Conservation (phyloP, 2,797 vertebrate species). For the Morelia viridis region DNA sequence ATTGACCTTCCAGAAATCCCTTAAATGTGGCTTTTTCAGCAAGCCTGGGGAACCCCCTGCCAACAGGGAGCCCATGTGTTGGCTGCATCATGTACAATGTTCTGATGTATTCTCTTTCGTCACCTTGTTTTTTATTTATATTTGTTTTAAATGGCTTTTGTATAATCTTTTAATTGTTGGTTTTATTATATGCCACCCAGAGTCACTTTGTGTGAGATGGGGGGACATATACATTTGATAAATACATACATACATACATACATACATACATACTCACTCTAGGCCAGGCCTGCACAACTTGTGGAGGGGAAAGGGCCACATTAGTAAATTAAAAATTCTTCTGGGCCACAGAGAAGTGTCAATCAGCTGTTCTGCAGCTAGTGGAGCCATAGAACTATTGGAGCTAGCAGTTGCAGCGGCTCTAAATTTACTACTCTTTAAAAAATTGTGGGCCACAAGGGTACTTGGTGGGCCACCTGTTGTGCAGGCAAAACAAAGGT, state of each 20-base stretch:
- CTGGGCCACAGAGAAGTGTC: neutral
- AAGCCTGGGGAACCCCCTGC: neutral
- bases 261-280: neutral
- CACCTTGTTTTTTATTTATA: neutral
- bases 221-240: neutral
- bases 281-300: neutral
- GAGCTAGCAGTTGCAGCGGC: neutral
- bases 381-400: neutral
- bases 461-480: neutral
- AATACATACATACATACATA: too few relatives aligned
- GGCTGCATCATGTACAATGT: neutral
- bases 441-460: neutral
- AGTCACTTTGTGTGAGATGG: neutral
- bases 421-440: neutral
- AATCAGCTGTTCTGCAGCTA: neutral
- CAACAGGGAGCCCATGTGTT: neutral
- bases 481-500: neutral
- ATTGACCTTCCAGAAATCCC: neutral
- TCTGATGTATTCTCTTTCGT: neutral
- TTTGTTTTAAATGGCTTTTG: neutral
- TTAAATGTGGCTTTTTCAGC: neutral
- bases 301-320: neutral
- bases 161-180: neutral
- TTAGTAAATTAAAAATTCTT: neutral
- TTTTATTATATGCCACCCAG: neutral